Conservation (phyloP, 2,113 vertebrate species). For the Axis porcinus region DNA sequence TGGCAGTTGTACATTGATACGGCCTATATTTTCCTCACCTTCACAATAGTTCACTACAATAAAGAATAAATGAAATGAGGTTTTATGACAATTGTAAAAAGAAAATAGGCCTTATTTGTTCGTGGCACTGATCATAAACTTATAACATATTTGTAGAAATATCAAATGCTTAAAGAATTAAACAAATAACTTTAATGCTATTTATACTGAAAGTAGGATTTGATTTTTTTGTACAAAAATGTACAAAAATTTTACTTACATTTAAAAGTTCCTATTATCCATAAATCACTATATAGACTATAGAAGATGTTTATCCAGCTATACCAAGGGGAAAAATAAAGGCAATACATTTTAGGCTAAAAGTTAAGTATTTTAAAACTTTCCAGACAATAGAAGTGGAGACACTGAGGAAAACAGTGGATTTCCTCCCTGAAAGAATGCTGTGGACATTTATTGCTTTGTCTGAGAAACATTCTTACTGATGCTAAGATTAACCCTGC, state of each 20-base stretch:
- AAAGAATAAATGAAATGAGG: background rate
- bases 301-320: background rate
- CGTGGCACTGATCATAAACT: background rate
- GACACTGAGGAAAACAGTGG: background rate
- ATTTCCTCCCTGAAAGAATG: background rate
- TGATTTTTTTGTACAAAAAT: background rate
- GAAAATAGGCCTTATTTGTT: background rate
- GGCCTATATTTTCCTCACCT: background rate
- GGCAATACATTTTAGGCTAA: background rate
- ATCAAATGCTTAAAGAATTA: background rate
- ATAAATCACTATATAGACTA: background rate
- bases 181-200: background rate
- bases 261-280: background rate
- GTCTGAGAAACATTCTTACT: background rate
- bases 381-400: background rate
- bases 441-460: background rate
- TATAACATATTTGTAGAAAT: background rate
- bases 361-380: background rate
- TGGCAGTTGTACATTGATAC: background rate
- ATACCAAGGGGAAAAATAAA: background rate
- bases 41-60: background rate
- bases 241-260: background rate
- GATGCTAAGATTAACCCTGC: background rate
- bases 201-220: background rate
- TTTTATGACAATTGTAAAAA: background rate